A percentile compares a stretch with the other conserved stretches of the same genome.
Conservation (phyloP, 2,113 vertebrate genomes). For the Archilochus colubris region DNA sequence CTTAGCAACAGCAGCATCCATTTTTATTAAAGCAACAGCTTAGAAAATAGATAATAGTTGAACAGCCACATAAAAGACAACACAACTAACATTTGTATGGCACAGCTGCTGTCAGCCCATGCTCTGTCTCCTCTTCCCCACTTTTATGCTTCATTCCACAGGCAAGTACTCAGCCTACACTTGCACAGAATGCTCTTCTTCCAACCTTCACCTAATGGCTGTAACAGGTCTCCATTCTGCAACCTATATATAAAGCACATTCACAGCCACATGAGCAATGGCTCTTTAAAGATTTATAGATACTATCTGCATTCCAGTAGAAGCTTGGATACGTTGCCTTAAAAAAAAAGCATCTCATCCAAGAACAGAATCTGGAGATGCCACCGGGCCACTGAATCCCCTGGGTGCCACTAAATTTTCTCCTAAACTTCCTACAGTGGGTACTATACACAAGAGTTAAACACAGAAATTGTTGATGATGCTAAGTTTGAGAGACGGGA, state of each 20-base stretch:
- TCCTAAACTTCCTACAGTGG: not conserved
- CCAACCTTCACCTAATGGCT: not conserved
- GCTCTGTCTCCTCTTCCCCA: not conserved
- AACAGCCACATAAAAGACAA: not conserved
- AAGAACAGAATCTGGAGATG: not conserved
- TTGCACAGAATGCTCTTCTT: not conserved
- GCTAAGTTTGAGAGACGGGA: not conserved
- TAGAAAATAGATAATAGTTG: not conserved
- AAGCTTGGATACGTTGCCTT: not conserved
- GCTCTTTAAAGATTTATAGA: not conserved
- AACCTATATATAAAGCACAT: not conserved
- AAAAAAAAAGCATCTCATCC: not conserved
- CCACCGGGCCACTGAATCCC: not conserved
- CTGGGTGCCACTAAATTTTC: not conserved
- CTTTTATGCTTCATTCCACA: not conserved
- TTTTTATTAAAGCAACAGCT: not conserved
- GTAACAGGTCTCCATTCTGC: not conserved
- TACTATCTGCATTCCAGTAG: not conserved
- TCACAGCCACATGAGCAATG: accelerated
- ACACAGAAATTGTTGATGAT: not conserved
- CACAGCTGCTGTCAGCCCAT: not conserved
- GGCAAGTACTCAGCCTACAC: not conserved
- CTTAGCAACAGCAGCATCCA: accelerated
- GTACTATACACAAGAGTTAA: not conserved
- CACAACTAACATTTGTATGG: not conserved